Base-by-base conservation (phyloP, 2,797 vertebrate species). In the Schizopygopsis malacanthus region DNA sequence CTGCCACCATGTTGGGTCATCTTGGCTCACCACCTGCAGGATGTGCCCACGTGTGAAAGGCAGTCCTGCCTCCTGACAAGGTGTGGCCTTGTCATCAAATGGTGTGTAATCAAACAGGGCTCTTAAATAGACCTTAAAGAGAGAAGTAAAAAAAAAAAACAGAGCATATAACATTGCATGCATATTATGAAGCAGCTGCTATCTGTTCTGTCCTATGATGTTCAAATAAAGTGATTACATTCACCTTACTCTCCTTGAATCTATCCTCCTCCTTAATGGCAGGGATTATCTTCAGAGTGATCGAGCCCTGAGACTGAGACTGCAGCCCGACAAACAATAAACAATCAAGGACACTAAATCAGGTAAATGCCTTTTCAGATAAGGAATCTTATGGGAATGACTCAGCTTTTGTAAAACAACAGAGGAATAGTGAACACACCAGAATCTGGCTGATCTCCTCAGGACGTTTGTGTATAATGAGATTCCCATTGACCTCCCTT, bases 1-100 rank as follows among this genome's bases (percentile, higher is more conserved):
- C 93, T 99, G 98, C 98, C 98, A 99, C 98, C 98, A 99, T 0
- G 97, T 99, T 88, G 94, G 93, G 94, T 99, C 98, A 65, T 99
- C 98, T 88, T 99, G 98, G 91, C 97, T 98, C 93, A 99, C 98
- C 78, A 99, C 97, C 95, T 99, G 98, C 93, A 99, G 97, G 91
- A 99, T 93, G 95, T 99, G 97, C 78, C 98, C 98, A 88, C 94
- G 95, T 89, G 94, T 96, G 93, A 99, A 99, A 84, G 97, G 95
- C 91, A 99, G 97, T 70, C 98, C 98, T 6, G 98, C 98, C 95
- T 99, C 98, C 93, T 98, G 98, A 93, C 98, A 99, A 37, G 98
- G 98, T 59, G 97, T 99, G 52, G 98, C 98, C 93, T 97, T 98
- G 95, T 99, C 98, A 81, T 99, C 98, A 82, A 94, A 93, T 39